These are phyloP conservation scores for Atlantisia rogersi DNA, from an alignment of 2,113 vertebrate genomes.

Conservation along the genomic window DNA sequence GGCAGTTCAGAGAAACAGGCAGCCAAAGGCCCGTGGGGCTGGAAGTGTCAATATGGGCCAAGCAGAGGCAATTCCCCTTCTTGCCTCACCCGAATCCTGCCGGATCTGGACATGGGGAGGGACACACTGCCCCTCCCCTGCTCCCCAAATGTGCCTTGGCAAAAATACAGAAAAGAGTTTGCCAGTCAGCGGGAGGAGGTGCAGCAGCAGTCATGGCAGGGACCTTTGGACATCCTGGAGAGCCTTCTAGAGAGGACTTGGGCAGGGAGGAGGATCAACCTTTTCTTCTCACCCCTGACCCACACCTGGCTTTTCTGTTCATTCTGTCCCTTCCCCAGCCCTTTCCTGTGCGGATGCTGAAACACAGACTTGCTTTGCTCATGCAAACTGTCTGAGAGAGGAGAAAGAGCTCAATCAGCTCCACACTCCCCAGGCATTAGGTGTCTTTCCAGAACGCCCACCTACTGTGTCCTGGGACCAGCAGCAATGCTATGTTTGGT, in stretches of 20 bases:
- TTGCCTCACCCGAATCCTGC: neutral
- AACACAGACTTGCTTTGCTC: neutral
- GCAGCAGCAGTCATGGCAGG: neutral
- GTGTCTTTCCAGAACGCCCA: neutral
- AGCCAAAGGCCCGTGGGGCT: neutral
- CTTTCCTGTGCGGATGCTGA: neutral
- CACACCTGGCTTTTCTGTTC: neutral
- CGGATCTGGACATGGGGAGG: neutral
- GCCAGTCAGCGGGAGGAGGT: neutral
- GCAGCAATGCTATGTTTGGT: neutral
- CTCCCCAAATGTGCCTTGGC: neutral
- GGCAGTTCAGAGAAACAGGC: neutral
- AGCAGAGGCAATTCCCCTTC: neutral
- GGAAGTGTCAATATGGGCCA: neutral
- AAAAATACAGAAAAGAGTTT: neutral
- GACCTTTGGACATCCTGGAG: conserved; percentile 7
- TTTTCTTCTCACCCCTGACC: neutral
- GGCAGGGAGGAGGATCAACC: neutral
- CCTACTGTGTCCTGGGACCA: neutral
- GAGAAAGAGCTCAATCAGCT: neutral
- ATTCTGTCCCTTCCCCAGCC: neutral
- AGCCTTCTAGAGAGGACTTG: neutral
- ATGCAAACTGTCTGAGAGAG: neutral
- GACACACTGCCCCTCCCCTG: neutral
- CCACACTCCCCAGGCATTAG: neutral